These are phyloP conservation scores for Catalaphyllia jardinei DNA, from an alignment of 64 coral and sea anemone genomes.

Conservation along the genomic window DNA sequence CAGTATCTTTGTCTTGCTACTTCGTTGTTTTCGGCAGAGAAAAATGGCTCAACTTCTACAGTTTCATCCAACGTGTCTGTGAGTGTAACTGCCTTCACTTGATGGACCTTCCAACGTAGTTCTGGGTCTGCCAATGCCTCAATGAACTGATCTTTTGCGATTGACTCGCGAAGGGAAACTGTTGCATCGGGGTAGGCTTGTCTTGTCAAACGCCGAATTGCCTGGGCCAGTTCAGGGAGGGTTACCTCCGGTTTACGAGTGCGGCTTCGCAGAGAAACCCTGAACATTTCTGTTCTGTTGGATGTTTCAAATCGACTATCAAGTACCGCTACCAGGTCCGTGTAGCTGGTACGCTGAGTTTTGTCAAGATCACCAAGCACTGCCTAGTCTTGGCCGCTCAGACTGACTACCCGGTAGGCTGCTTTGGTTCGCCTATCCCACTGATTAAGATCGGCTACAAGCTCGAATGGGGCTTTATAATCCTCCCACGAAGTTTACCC, in stretches of 20 bases:
- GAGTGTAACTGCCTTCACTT: slow-evolving; percentile 3
- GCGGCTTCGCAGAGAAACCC: background rate
- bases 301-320: slow-evolving; percentile 23
- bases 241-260: slow-evolving; percentile 14
- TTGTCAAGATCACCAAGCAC: slow-evolving; percentile 41
- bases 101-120: slow-evolving; percentile 8
- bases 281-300: slow-evolving; percentile 15
- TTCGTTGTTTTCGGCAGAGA: background rate
- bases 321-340: background rate
- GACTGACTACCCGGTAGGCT: slow-evolving; percentile 32
- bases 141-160: slow-evolving; percentile 29
- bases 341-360: background rate
- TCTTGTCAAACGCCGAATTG: slow-evolving; percentile 4
- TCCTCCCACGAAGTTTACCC: slow-evolving; percentile 24
- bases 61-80: slow-evolving; percentile 2
- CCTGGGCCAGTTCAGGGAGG: slow-evolving; percentile 32
- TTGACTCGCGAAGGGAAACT: background rate
- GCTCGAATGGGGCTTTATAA: slow-evolving; percentile 53
- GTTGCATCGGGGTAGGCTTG: background rate
- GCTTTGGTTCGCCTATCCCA: slow-evolving; percentile 1
- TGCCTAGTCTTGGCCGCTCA: background rate
- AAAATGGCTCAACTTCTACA: slow-evolving; percentile 29
- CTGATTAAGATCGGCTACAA: slow-evolving; percentile 12
- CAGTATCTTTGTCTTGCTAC: background rate
- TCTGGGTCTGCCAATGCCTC: slow-evolving; percentile 34